phyloP scores from a whole-genome alignment of 2,113 vertebrate genomes.

The Sinocyclocheilus anophthalmus region DNA sequence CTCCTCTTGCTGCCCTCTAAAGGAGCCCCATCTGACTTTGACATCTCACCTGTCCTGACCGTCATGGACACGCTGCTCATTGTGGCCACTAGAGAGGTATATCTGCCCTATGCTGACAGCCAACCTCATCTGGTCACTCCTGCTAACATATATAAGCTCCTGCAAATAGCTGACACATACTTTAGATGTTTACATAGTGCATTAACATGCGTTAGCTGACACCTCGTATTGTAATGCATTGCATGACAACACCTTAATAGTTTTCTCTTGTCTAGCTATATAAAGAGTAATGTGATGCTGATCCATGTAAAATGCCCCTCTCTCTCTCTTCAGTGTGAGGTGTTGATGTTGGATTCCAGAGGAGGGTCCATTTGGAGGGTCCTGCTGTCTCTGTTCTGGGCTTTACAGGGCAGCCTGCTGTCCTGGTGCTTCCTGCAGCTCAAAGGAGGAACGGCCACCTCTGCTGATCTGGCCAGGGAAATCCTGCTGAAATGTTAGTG shows the following conservation, averaged over 20 bases:
- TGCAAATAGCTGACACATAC: neutral
- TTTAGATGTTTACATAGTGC: neutral
- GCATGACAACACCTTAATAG: neutral
- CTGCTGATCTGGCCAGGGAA: constrained; percentile 80
- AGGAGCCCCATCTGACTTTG: constrained; percentile 78
- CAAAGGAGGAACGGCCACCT: constrained; percentile 74
- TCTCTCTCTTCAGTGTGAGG: constrained; percentile 81
- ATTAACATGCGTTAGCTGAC: constrained; percentile 1
- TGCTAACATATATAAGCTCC: neutral
- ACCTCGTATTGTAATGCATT: neutral
- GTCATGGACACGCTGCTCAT: constrained; percentile 90
- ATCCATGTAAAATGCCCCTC: neutral
- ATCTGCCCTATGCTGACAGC: neutral
- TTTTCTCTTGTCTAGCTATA: neutral
- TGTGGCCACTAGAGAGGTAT: constrained; percentile 89
- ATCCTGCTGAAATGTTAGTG: constrained; percentile 90
- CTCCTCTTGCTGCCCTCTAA: constrained; percentile 90
- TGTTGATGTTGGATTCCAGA: constrained; percentile 80
- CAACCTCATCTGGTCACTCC: constrained; percentile 2
- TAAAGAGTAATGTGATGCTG: neutral
- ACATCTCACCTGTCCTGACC: constrained; percentile 81
- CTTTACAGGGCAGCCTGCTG: constrained; percentile 92
- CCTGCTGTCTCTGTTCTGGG: constrained; percentile 92
- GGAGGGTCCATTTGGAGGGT: constrained; percentile 80
- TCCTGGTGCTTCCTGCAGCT: constrained; percentile 97